Evolutionary conservation across 2,888 invertebrate species (phyloP).

Genomic region (Lordiphosa andalusiaca): DNA sequence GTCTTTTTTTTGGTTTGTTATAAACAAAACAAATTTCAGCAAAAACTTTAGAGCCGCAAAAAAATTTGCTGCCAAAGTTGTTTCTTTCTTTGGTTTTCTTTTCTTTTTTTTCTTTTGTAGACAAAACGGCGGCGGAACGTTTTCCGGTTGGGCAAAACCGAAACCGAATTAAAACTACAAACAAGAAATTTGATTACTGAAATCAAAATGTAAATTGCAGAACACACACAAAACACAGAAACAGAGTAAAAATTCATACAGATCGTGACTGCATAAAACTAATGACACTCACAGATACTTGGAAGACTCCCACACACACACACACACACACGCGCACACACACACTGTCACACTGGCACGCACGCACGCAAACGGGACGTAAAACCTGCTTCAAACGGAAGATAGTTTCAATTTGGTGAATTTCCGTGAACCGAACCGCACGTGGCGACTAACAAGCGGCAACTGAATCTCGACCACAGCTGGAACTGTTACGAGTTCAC

Average conservation of each 20-base stretch:
- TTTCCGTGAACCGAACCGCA: constrained; percentile 55
- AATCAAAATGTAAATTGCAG: constrained; percentile 38
- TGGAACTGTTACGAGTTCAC: constrained; percentile 23
- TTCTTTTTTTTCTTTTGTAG: constrained; percentile 34
- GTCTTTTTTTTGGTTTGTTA: constrained; percentile 10
- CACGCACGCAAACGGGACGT: constrained; percentile 14
- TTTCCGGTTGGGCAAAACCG: constrained; percentile 33
- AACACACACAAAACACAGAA: constrained; percentile 17
- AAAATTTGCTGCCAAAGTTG: constrained; percentile 43
- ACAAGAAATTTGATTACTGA: constrained; percentile 58
- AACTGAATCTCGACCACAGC: constrained; percentile 50
- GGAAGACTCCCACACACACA: constrained; percentile 26
- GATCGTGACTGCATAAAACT: constrained; percentile 38
- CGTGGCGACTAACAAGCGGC: constrained; percentile 70
- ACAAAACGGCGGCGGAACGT: constrained; percentile 62
- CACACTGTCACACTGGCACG: constrained; percentile 25
- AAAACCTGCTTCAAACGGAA: constrained; percentile 13
- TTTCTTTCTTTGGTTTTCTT: constrained; percentile 22
- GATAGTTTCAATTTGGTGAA: background rate
- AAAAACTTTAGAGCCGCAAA: constrained; percentile 7
- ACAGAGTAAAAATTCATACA: constrained; percentile 22
- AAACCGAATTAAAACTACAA: constrained; percentile 47
- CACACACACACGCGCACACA: constrained; percentile 22
- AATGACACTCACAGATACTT: constrained; percentile 45
- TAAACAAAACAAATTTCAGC: constrained; percentile 36